Base-by-base conservation (phyloP, 2,797 vertebrate species). In the Cyprinella venusta region DNA sequence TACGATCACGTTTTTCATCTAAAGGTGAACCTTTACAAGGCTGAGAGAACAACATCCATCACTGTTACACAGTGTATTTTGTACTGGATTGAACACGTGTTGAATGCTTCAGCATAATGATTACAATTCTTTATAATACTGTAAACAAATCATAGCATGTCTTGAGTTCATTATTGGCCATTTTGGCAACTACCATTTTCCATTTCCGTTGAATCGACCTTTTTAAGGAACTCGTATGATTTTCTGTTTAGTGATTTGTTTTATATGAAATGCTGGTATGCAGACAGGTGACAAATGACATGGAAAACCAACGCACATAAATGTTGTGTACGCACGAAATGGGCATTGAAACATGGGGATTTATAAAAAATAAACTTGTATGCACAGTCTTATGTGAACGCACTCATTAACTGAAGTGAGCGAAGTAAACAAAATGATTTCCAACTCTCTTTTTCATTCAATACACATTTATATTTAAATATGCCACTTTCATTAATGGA, bases 1-100 rank as follows among this genome's bases (percentile, higher is more conserved):
- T 26, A 33, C 33, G 9, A 30, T 70, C 16, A 15, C 12, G 36
- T 5, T 36, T n/a, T 26, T 26, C 12, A 24, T 45, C 40, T 26
- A 48, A 45, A 8, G 15, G 24, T 50, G 45, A 52, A 52, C 10
- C 26, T 7, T 13, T 36, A 13, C 19, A 54, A 54, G 86, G 86
- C 84, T 96, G 76, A 21, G 19, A 7, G 6, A 18, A 9, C 2
- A 36, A 13, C 70, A 21, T 52, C 10, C 26, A 33, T 52, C 18
- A 7, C 10, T 52, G 48, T 72, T 15, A n/a, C 10, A 8, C 21
- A 12, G 71, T 21, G 61, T 30, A 8, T 30, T 16, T 30, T 56
- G 3, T 30, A 30, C 61, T 30, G 59, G 59, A 30, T 7, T 63
- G 26, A 26, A 30, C 6, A 0, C 5, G 8, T 26, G 69, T 10